phyloP scores from a whole-genome alignment of 2,797 vertebrate species.

The Myotis myotis region DNA sequence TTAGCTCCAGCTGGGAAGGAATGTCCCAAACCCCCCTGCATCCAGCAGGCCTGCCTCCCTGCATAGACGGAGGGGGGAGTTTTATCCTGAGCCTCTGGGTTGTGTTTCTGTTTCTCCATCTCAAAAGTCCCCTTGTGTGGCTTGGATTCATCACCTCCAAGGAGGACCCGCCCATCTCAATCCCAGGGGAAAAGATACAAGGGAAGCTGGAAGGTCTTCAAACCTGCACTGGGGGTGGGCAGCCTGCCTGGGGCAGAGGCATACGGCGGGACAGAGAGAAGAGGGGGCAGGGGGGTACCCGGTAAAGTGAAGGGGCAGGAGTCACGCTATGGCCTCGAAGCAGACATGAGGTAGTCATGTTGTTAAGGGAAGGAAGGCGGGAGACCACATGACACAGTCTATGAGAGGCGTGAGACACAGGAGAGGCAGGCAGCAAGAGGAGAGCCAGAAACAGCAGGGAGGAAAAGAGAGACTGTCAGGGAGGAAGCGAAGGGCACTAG shows the following conservation, averaged over 20 bases:
- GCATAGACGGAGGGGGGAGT: background rate
- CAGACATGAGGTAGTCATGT: conserved; percentile 88
- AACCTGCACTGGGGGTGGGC: background rate
- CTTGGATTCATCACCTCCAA: background rate
- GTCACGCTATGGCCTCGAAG: conserved; percentile 64
- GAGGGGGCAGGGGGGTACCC: background rate
- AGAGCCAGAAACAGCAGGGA: background rate
- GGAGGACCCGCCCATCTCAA: background rate
- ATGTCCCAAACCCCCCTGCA: background rate
- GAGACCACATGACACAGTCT: background rate
- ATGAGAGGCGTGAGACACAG: background rate
- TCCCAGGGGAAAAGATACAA: background rate
- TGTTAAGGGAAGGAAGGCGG: conserved; percentile 76
- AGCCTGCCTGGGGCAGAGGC: background rate
- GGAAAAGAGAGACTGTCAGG: conserved; percentile 59
- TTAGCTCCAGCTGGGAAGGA: background rate
- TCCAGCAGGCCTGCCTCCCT: background rate
- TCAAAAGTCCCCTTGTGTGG: background rate
- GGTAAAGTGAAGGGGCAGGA: background rate
- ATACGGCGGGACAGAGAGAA: background rate
- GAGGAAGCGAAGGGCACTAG: background rate
- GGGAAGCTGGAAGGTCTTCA: background rate
- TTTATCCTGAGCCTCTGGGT: background rate
- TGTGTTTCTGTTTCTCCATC: background rate
- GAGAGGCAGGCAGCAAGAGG: background rate